These are phyloP conservation scores for Galago senegalensis DNA, from an alignment of 2,797 vertebrate species.

Conservation along the genomic window DNA sequence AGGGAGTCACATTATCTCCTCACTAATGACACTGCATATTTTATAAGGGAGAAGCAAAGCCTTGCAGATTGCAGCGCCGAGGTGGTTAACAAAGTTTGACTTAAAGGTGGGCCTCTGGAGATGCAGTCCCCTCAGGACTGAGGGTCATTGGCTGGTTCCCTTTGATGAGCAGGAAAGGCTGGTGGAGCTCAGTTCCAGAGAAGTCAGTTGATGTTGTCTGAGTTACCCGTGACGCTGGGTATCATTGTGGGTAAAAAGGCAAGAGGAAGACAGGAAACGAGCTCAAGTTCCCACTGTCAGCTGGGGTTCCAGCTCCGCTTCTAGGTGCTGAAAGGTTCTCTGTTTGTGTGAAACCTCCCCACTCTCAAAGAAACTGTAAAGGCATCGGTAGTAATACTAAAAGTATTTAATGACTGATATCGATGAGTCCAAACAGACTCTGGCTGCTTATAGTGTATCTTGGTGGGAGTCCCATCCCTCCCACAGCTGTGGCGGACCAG, in stretches of 20 bases:
- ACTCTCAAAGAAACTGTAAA: neutral
- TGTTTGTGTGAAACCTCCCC: neutral
- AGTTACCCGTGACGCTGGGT: neutral
- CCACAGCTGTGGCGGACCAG: neutral
- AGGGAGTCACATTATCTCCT: conserved; percentile 22
- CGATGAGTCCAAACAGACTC: neutral
- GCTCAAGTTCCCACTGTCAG: neutral
- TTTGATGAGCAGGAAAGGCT: neutral
- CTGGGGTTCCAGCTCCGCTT: neutral
- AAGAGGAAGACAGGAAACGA: neutral
- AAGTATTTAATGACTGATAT: neutral
- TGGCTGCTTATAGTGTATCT: no score
- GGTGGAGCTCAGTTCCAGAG: neutral
- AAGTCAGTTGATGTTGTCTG: neutral
- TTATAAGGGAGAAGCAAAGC: conserved; percentile 38
- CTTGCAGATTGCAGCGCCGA: neutral
- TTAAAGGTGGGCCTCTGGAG: neutral
- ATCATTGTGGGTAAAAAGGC: neutral
- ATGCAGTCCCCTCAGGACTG: accelerated
- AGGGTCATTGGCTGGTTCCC: neutral
- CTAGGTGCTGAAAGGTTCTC: neutral
- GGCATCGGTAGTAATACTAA: neutral
- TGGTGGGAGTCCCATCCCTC: accelerated
- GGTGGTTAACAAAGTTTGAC: neutral
- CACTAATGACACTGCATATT: conserved; percentile 46